Evolutionary conservation across 2,797 vertebrate species (phyloP), one percentile per base, ranked within the genome.

Genomic region (Stomatorhinus walkeri): DNA sequence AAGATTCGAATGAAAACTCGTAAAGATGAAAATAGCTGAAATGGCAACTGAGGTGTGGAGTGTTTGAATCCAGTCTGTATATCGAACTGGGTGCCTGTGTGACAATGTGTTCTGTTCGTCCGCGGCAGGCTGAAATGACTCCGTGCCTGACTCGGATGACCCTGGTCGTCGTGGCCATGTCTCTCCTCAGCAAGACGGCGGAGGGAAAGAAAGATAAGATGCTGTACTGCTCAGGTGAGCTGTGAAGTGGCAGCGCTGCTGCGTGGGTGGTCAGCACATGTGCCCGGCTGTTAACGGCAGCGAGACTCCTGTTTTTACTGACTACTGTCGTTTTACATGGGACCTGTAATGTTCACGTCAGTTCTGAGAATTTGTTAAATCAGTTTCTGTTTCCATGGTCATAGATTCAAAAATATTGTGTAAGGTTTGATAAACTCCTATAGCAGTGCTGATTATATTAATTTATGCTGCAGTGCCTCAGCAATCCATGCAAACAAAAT

Each of bases 221-320:
- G 51, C 51, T 90, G 64, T 90, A 90, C 68, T 90, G 89, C 52
- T 90, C 89, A 86, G 89, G 89, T 90, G 68, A 56, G 89, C 68
- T 19, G 14, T 43, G 28, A 4, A 56, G 32, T 40, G 52, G 32
- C 68, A 16, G 22, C 16, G 2, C 43, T 10, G 40, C 79, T 3
- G 48, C 3, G 4, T 16, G 68, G 72, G 72, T 0, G 4, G 2
- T 36, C 5, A 2, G 36, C 72, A 40, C 72, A 5, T 19, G 36
- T 19, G 72, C 32, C 16, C 6, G 72, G 16, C 72, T 79, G 72
- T 40, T 79, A 19, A 19, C 64, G 7, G 72, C 14, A 19, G 16
- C 40, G 0, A 76, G 9, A 10, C 28, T 32, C 3, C 0, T 32
- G 8, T 32, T 32, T 68, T 68, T 32, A 68, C 24, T 5, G 24